Evolutionary conservation across 2,113 vertebrate species (phyloP).

Genomic region (Crotophaga sulcirostris): DNA sequence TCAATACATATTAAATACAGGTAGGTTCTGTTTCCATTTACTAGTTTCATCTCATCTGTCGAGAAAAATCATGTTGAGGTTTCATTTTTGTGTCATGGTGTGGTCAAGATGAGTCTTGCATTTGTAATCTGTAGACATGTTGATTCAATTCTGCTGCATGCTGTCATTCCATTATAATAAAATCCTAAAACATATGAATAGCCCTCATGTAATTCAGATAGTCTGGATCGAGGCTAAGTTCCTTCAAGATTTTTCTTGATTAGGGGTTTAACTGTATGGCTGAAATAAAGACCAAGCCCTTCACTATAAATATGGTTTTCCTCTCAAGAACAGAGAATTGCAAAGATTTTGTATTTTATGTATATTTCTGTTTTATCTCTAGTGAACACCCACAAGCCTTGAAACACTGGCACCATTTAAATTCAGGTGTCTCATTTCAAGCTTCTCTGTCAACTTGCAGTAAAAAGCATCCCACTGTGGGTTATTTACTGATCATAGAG

Average conservation of each 20-base stretch:
- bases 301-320: background rate
- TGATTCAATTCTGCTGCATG: background rate
- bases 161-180: background rate
- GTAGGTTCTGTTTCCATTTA: background rate
- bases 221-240: background rate
- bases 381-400: background rate
- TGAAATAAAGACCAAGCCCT: background rate
- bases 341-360: background rate
- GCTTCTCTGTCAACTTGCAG: background rate
- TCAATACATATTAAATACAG: background rate
- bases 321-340: background rate
- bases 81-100: background rate
- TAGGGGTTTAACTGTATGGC: background rate
- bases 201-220: background rate
- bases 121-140: background rate
- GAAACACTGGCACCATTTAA: background rate
- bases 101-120: background rate
- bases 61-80: background rate
- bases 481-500: background rate
- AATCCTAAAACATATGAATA: background rate
- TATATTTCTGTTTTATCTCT: background rate
- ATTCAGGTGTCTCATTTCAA: background rate
- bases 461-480: background rate
- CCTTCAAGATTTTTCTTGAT: background rate
- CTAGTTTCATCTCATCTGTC: background rate